These are phyloP conservation scores for Neoseiulus cucumeris DNA, from an alignment of 1,140 invertebrate species.

Conservation along the genomic window DNA sequence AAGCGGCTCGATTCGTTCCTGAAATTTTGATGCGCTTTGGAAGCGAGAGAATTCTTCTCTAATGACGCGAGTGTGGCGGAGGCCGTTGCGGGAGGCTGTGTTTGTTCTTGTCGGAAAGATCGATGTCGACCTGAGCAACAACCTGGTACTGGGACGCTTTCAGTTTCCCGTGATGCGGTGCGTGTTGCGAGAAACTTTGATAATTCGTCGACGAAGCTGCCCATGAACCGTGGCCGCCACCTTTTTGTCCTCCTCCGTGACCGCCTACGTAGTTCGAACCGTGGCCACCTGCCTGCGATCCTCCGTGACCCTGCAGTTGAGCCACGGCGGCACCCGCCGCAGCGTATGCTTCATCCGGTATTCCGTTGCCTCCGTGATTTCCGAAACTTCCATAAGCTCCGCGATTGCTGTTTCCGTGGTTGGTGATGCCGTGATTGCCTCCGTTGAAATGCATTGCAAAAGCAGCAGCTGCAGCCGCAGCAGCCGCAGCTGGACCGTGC, in stretches of 20 bases:
- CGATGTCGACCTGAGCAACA: slow-evolving; percentile 6
- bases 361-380: not conserved
- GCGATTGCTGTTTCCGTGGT: too few species aligned
- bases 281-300: too few species aligned
- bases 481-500: too few species aligned
- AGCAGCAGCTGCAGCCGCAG: too few species aligned
- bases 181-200: not conserved
- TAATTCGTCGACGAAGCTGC: not conserved
- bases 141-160: not conserved
- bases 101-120: slow-evolving; percentile 2
- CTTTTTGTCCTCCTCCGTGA: not conserved
- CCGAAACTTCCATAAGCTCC: not conserved
- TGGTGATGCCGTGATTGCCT: too few species aligned
- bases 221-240: not conserved
- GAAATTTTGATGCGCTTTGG: too few species aligned
- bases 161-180: not conserved
- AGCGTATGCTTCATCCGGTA: not conserved
- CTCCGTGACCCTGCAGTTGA: not conserved
- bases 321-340: not conserved
- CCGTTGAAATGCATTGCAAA: too few species aligned
- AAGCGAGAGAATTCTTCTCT: too few species aligned
- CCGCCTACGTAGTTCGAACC: not conserved
- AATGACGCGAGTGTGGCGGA: too few species aligned
- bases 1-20: too few species aligned
- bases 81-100: too few species aligned